Base-by-base conservation (phyloP, 2,113 vertebrate species). In the Gila orcuttii region DNA sequence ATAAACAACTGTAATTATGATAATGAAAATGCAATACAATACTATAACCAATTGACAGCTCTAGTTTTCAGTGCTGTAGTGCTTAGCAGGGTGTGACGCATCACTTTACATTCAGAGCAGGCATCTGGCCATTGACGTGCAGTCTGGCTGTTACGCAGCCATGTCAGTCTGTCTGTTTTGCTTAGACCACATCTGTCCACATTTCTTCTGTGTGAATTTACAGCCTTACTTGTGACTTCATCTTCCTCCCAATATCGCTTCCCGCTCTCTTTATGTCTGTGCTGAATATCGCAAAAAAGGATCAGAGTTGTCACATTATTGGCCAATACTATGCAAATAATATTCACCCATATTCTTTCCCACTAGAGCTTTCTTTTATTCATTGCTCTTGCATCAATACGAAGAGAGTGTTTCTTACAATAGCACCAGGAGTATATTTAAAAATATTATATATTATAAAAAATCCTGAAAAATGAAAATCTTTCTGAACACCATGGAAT, bases 91-190 rank as follows among this genome's bases (percentile, higher is more conserved):
- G 39, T 50, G 39, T 2, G 28, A 78, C 36, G 45, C 28, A 71
- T 39, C 21, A n/a, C 50, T 83, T 71, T 73, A 73, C 33, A 73
- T 73, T 57, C 66, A 36, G 39, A 62, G 68, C 47, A 47, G 25
- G 57, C 33, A 82, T 74, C 71, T 4, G 13, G 64, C 36, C 80
- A 47, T 39, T 15, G 12, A 69, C 78, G 7, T 74, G 69, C 36
- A 52, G 17, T 25, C 84, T 60, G 78, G 31, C 19, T 50, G 59
- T 76, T 77, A 87, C 31, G 64, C 59, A 42, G 79, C 12, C 42
- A 47, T 28, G n/a, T 68, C 33, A 81, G 47, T 21, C 86, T 50
- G 69, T 84, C 57, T 74, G 66, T 85, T 84, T 64, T 77, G 57
- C 33, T 76, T n/a, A 47, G 21, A 50, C 71, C 71, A 50, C 57